Conservation (phyloP, 2,797 vertebrate genomes). For the Diglossa cyanea region DNA sequence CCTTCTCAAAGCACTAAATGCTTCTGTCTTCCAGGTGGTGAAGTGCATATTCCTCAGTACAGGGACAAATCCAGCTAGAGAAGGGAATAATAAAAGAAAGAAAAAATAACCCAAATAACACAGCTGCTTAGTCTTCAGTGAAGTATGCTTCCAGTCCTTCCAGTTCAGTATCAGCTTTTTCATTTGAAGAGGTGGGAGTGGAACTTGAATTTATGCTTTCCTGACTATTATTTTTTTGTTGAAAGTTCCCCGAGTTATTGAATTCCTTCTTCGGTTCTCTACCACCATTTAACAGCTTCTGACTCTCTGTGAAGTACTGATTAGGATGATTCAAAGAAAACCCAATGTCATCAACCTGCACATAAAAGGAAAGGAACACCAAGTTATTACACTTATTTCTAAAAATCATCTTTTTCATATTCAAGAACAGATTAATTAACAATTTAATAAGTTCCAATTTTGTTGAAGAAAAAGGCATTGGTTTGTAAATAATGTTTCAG, state of each 20-base stretch:
- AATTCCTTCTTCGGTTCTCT: slow-evolving; percentile 85
- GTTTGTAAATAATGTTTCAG: background rate
- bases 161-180: slow-evolving; percentile 61
- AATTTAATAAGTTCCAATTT: background rate
- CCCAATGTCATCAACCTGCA: slow-evolving; percentile 85
- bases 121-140: slow-evolving; percentile 62
- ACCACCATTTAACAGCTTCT: slow-evolving; percentile 81
- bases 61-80: background rate
- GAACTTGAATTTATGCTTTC: slow-evolving; percentile 30
- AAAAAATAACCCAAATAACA: background rate
- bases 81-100: background rate
- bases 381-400: background rate
- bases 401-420: background rate
- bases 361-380: background rate
- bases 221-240: slow-evolving; percentile 62
- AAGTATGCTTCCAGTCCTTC: slow-evolving; percentile 88
- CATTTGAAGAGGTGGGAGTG: slow-evolving; percentile 11
- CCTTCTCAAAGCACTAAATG: background rate
- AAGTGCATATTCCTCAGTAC: background rate
- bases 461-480: background rate
- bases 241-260: slow-evolving; percentile 46
- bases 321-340: slow-evolving; percentile 97
- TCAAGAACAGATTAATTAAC: background rate
- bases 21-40: background rate
- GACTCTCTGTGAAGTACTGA: slow-evolving; percentile 96